A percentile compares a stretch with the other conserved stretches of the same genome.
phyloP scores from a whole-genome alignment of 1,140 invertebrate genomes.

The Pantala flavescens region DNA sequence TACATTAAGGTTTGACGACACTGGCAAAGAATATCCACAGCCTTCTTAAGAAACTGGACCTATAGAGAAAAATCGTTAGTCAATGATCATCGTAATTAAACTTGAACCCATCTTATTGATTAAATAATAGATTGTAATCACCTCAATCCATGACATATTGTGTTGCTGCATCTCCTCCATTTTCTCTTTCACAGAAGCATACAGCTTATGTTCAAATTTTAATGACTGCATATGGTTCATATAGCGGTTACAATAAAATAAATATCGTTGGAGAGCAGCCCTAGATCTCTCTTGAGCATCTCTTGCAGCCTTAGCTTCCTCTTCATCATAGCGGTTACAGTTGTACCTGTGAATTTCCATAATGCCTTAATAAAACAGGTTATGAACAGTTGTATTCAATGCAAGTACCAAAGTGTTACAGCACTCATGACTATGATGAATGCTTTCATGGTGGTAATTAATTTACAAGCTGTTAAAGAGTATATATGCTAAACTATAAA shows the following conservation, averaged over 20 bases:
- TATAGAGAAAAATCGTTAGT: conserved; percentile 35
- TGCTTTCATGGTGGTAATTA: too few species aligned
- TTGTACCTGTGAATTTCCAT: conserved; percentile 57
- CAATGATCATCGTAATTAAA: neutral
- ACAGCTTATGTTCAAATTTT: conserved; percentile 95
- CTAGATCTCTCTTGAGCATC: conserved; percentile 93
- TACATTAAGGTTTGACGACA: conserved; percentile 98
- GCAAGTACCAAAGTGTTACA: neutral
- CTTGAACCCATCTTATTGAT: neutral
- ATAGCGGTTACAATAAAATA: conserved; percentile 98
- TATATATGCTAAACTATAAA: too few species aligned
- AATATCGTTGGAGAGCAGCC: conserved; percentile 81
- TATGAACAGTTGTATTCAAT: neutral
- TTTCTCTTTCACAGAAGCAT: conserved; percentile 88
- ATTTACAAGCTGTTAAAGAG: too few species aligned
- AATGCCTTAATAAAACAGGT: neutral
- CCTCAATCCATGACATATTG: conserved; percentile 99
- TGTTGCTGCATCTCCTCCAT: conserved; percentile 99
- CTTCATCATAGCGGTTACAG: conserved; percentile 96
- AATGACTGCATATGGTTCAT: conserved; percentile 99
- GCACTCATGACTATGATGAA: too few species aligned
- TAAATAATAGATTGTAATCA: conserved; percentile 37
- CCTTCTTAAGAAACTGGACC: conserved; percentile 90
- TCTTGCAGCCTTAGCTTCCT: conserved; percentile 89
- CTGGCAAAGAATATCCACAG: conserved; percentile 93